Conservation (phyloP, 2,888 invertebrate genomes). For the Aleiodes alternator region DNA sequence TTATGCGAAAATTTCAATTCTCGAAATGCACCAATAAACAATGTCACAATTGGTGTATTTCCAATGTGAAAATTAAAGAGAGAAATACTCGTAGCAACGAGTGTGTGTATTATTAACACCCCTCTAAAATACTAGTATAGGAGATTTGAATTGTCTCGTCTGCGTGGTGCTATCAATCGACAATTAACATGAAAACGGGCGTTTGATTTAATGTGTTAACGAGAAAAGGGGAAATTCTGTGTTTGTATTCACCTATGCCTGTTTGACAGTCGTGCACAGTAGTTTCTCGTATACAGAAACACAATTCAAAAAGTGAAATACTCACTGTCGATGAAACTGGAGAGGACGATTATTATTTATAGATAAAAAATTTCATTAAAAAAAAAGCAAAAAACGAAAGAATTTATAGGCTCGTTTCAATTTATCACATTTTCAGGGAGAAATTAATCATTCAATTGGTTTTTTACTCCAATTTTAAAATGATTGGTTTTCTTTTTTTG, state of each 20-base stretch:
- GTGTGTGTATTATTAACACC: constrained; percentile 27
- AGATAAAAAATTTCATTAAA: too few relatives aligned
- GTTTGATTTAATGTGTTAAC: constrained; percentile 58
- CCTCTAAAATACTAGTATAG: constrained; percentile 11
- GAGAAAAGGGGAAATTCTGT: constrained; percentile 14
- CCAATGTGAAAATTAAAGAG: not conserved
- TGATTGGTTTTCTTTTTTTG: too few relatives aligned
- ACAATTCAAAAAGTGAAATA: not conserved
- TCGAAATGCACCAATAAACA: constrained; percentile 21
- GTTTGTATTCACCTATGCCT: not conserved
- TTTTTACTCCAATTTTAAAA: too few relatives aligned
- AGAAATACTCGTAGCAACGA: not conserved
- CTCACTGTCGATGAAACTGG: too few relatives aligned
- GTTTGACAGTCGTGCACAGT: not conserved
- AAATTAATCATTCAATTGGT: too few relatives aligned
- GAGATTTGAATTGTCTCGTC: constrained; percentile 6
- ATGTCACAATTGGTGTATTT: constrained; percentile 33
- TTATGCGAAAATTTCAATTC: constrained; percentile 23
- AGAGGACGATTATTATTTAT: too few relatives aligned
- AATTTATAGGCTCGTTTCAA: too few relatives aligned
- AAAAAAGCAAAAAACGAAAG: too few relatives aligned
- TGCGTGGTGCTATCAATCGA: constrained; percentile 51
- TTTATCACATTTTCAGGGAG: too few relatives aligned
- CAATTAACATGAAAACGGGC: constrained; percentile 51
- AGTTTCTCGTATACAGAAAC: not conserved